Evolutionary conservation across 2,113 vertebrate species (phyloP).

Genomic region (Crotalus helleri): DNA sequence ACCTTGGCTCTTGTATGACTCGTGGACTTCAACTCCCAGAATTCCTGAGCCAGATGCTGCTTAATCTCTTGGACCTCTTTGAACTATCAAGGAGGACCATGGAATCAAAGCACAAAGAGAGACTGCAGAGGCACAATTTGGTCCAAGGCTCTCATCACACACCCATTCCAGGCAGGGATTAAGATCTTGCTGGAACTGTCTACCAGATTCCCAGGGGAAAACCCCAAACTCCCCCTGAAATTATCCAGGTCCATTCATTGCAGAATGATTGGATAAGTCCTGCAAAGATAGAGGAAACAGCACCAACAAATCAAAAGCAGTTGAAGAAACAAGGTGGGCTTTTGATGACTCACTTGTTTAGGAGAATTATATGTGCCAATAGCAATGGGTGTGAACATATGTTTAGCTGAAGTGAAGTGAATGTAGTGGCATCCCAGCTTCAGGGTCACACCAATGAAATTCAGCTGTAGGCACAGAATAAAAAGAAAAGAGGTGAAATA

Average conservation of each 20-base stretch:
- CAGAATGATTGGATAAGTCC: background rate
- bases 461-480: constrained; percentile 72
- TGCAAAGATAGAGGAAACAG: background rate
- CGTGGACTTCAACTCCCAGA: too few species aligned
- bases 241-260: background rate
- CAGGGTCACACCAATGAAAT: constrained; percentile 81
- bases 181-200: background rate
- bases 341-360: constrained; percentile 77
- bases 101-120: background rate
- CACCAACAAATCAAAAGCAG: background rate
- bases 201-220: background rate
- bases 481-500: background rate
- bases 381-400: constrained; percentile 78
- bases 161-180: background rate
- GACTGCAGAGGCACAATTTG: background rate
- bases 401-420: constrained; percentile 76
- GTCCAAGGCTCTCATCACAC: background rate
- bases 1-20: too few species aligned
- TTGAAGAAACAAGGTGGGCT: background rate
- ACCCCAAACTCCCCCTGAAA: background rate
- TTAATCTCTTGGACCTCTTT: background rate
- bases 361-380: constrained; percentile 76
- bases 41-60: background rate
- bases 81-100: background rate
- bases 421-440: constrained; percentile 69